Percentiles rank a stretch among this genome's conserved stretches.
phyloP scores from a whole-genome alignment of 2,113 vertebrate species.

The Paraplagusia blochii region DNA sequence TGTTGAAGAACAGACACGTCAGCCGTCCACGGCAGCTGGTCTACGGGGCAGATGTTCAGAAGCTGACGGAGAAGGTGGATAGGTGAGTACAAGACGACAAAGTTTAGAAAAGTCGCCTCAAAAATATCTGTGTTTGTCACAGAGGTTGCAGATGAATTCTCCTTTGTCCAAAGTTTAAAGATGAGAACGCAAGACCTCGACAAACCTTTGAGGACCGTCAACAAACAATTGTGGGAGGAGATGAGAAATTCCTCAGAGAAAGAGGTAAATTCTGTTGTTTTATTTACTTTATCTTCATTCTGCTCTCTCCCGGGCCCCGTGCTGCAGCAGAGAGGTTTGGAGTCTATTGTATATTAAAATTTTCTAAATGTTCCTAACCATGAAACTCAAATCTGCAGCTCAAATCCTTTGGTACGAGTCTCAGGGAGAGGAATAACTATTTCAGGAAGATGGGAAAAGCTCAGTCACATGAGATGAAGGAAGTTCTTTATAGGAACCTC shows the following conservation, averaged over 20 bases:
- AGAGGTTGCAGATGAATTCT: background rate
- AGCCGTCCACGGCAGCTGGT: constrained; percentile 81
- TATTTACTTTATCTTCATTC: no score
- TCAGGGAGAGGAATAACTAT: constrained; percentile 68
- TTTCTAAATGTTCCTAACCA: no score
- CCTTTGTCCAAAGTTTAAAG: constrained; percentile 58
- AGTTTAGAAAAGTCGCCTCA: background rate
- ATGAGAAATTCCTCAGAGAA: constrained; percentile 57
- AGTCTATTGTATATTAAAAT: no score
- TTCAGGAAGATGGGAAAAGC: constrained; percentile 72
- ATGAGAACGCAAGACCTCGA: constrained; percentile 61
- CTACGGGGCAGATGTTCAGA: constrained; percentile 82
- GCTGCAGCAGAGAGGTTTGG: no score
- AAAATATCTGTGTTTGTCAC: background rate
- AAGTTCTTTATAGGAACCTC: constrained; percentile 62
- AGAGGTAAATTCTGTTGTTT: constrained; percentile 51
- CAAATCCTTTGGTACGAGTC: constrained; percentile 62
- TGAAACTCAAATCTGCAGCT: constrained; percentile 56
- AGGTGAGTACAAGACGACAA: constrained; percentile 68
- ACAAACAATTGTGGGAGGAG: constrained; percentile 62
- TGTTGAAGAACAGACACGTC: constrained; percentile 80
- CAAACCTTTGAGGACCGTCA: constrained; percentile 64
- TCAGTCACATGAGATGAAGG: constrained; percentile 71
- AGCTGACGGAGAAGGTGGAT: constrained; percentile 76
- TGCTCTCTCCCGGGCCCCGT: no score